Percentiles rank a stretch among this genome's conserved stretches.
These are phyloP conservation scores for Neoscelio sp. DNA, from an alignment of 2,888 invertebrate genomes.

Conservation along the genomic window DNA sequence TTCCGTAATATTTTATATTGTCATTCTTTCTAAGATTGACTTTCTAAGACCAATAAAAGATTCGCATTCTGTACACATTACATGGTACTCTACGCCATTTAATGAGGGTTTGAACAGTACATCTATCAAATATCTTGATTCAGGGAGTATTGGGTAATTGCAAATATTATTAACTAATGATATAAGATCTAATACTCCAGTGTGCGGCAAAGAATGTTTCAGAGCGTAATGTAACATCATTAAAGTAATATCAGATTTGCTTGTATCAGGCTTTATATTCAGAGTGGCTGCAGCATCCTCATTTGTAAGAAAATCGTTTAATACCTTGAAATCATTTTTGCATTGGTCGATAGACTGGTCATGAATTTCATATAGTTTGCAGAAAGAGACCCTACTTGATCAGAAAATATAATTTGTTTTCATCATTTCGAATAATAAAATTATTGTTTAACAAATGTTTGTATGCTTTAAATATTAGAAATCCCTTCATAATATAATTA, in stretches of 20 bases:
- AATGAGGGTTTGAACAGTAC: conserved; percentile 12
- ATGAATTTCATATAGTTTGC: too few species aligned
- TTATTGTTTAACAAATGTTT: too few species aligned
- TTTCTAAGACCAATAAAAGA: conserved; percentile 14
- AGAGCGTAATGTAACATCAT: conserved; percentile 30
- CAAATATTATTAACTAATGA: conserved; percentile 41
- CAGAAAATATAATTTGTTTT: too few species aligned
- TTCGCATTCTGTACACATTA: conserved; percentile 23
- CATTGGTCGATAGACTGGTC: too few species aligned
- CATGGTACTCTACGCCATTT: conserved; percentile 37
- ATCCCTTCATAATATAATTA: too few species aligned
- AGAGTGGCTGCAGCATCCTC: not conserved
- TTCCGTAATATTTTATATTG: not conserved
- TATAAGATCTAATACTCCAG: conserved; percentile 17
- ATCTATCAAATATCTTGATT: conserved; percentile 35
- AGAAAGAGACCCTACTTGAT: too few species aligned
- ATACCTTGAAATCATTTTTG: not conserved
- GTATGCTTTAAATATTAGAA: too few species aligned
- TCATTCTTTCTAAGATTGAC: conserved; percentile 8
- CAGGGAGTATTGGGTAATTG: conserved; percentile 27
- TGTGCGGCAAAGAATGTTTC: conserved; percentile 14
- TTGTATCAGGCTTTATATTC: not conserved
- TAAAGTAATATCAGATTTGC: conserved; percentile 23
- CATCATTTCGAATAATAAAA: too few species aligned
- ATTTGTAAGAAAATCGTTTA: not conserved